Percentiles rank a stretch among this genome's conserved stretches.
phyloP scores from a whole-genome alignment of 2,888 invertebrate genomes.

The Hypsopygia costalis region DNA sequence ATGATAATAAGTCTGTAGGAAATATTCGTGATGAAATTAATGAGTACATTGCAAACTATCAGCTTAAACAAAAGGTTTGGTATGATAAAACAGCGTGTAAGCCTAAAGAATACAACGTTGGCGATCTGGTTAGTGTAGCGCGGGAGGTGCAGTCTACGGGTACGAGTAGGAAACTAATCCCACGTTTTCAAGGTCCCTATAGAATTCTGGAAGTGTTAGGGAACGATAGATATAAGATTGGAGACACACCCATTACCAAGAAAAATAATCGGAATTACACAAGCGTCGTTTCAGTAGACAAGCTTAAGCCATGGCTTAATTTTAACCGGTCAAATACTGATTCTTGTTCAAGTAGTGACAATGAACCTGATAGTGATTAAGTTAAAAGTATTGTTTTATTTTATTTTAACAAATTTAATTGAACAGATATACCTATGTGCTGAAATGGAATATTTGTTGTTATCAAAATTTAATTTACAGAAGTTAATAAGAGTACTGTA shows the following conservation, averaged over 20 bases:
- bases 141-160: not conserved
- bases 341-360: no score
- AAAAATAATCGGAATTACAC: not conserved
- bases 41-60: not conserved
- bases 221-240: not conserved
- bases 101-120: conserved; percentile 6
- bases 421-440: no score
- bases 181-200: conserved; percentile 2
- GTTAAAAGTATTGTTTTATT: no score
- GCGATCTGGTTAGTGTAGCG: conserved; percentile 12
- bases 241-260: not conserved
- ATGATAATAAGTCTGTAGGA: not conserved
- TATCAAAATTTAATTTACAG: no score
- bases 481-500: no score
- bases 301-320: conserved; percentile 3
- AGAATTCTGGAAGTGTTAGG: not conserved
- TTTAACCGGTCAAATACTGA: not conserved
- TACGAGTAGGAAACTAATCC: not conserved
- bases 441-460: no score
- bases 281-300: not conserved
- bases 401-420: no score
- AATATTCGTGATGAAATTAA: not conserved
- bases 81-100: conserved; percentile 6
- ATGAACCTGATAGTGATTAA: no score
- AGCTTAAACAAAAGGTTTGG: conserved; percentile 8